These are phyloP conservation scores for Athetis lepigone DNA, from an alignment of 2,888 invertebrate genomes.

Conservation along the genomic window DNA sequence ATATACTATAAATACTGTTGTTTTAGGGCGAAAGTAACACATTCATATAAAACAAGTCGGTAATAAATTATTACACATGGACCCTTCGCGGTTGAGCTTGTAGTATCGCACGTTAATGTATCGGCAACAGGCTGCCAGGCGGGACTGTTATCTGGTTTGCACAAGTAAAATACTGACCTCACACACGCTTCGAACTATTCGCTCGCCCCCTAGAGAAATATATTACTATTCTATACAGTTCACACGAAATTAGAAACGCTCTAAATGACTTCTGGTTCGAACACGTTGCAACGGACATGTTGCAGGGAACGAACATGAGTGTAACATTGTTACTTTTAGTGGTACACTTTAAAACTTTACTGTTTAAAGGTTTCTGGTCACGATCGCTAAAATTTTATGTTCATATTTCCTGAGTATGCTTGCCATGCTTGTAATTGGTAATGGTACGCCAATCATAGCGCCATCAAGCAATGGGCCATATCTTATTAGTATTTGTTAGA, in stretches of 20 bases:
- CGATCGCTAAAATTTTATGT: background rate
- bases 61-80: constrained; percentile 86
- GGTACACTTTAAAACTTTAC: background rate
- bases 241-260: constrained; percentile 70
- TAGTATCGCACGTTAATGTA: constrained; percentile 82
- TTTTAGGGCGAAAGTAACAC: constrained; percentile 66
- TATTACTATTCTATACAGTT: constrained; percentile 69
- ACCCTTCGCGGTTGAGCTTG: constrained; percentile 84
- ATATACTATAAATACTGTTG: constrained; percentile 67
- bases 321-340: constrained; percentile 2
- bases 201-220: constrained; percentile 61
- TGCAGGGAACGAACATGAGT: background rate
- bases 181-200: constrained; percentile 59
- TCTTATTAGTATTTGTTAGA: no score
- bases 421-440: no score
- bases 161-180: constrained; percentile 73
- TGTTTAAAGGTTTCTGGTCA: background rate
- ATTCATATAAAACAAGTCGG: constrained; percentile 71
- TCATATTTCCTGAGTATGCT: background rate
- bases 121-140: constrained; percentile 69
- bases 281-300: constrained; percentile 15
- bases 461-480: background rate
- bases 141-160: constrained; percentile 78
- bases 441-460: background rate
- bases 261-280: constrained; percentile 39